phyloP scores from a whole-genome alignment of 2,888 invertebrate species.

The Fragum fragum region DNA sequence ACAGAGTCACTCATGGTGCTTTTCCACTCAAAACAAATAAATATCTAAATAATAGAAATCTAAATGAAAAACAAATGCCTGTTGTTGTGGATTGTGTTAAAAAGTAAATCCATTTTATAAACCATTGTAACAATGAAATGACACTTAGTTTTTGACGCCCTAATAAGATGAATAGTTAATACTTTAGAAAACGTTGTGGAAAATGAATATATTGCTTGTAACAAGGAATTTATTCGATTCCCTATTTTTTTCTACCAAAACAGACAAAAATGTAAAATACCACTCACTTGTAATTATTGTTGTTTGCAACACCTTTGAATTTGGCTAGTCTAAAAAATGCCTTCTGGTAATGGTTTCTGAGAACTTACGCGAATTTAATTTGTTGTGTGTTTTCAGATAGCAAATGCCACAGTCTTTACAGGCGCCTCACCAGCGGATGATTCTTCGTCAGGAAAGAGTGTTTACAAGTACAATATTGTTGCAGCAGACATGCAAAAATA shows the following conservation, averaged over 20 bases:
- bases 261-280: neutral
- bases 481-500: constrained; percentile 29
- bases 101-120: neutral
- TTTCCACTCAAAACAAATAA: neutral
- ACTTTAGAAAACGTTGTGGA: too few relatives aligned
- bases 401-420: constrained; percentile 19
- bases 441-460: constrained; percentile 12
- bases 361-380: neutral
- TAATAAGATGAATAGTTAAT: neutral
- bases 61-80: neutral
- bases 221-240: neutral
- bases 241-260: neutral
- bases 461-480: constrained; percentile 36
- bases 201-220: too few relatives aligned
- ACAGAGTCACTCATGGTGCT: too few relatives aligned
- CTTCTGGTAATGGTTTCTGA: constrained; percentile 5
- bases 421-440: neutral
- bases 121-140: neutral
- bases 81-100: neutral
- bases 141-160: too few relatives aligned
- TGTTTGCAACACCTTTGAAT: neutral
- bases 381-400: constrained; percentile 28
- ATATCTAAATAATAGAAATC: constrained; percentile 1
- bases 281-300: neutral
- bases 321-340: neutral